Evolutionary conservation across 1,140 invertebrate species (phyloP), one percentile per base, ranked within the genome.

Genomic region (Ridgeia piscesae): DNA sequence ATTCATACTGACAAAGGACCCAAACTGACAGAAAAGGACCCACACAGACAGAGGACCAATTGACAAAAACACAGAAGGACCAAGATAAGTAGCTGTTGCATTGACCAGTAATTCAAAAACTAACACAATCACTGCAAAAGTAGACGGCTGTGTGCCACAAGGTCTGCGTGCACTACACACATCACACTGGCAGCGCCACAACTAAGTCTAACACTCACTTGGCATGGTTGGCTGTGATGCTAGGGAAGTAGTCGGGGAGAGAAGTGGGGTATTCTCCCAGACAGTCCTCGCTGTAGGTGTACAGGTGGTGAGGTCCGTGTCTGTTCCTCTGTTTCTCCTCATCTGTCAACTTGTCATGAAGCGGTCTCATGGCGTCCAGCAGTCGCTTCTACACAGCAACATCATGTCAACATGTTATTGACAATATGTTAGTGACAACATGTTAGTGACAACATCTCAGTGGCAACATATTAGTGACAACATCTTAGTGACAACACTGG

Each of bases 251-350:
- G 92, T 95, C 94, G 35, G 96, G 96, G 14, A 77, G 58, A 77
- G 58, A 77, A 77, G 58, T 77, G 27, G 93, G 93, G 92, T 95
- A 96, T 33, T 94, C 94, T 94, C 97, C 97, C 92, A 97, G 95
- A 94, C 96, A 95, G 88, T 97, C 96, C 0, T 96, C 77, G 0
- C 96, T 97, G 95, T 97, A 98, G 35, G 94, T 91, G 92, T 98
- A 99, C 77, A 98, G 95, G 33, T 97, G 96, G 97, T 99, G 98
- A 0, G 98, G 98, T 0, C 98, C 98, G 95, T 98, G 98, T 4
- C 94, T 95, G 95, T 99, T 99, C 11, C 98, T 96, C 33, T 96
- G 95, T 14, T 95, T 96, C 96, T 99, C 99, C 92, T 97, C 97
- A 6, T 95, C 94, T 0, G 97, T 97, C 35, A 99, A 96, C 35